Evolutionary conservation across 1,140 invertebrate species (phyloP).

Genomic region (Tetragonula clypearis): DNA sequence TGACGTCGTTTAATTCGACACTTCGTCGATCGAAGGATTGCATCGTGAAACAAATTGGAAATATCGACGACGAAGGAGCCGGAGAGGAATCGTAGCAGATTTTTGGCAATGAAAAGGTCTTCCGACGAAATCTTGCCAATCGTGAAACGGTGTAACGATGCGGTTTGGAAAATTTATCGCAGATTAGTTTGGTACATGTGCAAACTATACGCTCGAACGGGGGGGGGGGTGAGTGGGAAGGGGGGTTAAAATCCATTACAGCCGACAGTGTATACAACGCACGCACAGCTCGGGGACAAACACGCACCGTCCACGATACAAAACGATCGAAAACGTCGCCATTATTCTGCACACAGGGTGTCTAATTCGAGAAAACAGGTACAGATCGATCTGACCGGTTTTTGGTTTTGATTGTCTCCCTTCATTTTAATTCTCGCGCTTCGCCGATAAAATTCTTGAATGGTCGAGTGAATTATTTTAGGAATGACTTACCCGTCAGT

Average conservation of each 20-base stretch:
- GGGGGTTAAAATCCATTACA: slow-evolving; percentile 38
- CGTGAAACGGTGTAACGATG: slow-evolving; percentile 59
- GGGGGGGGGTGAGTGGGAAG: not conserved
- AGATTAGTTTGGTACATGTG: slow-evolving; percentile 59
- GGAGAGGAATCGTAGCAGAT: slow-evolving; percentile 11
- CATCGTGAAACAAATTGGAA: not conserved
- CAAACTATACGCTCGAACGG: slow-evolving; percentile 9
- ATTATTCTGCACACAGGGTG: slow-evolving; percentile 10
- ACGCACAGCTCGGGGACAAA: not conserved
- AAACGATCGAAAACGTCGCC: slow-evolving; percentile 32
- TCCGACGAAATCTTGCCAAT: slow-evolving; percentile 48
- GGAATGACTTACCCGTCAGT: too few relatives aligned
- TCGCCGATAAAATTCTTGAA: not conserved
- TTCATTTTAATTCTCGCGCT: not conserved
- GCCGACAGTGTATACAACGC: not conserved
- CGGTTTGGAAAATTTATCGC: slow-evolving; percentile 50
- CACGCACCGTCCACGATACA: slow-evolving; percentile 13
- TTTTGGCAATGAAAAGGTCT: slow-evolving; percentile 59
- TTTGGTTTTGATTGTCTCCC: not conserved
- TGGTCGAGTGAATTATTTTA: too few relatives aligned
- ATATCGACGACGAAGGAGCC: not conserved
- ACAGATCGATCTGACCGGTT: too few relatives aligned
- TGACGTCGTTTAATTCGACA: slow-evolving; percentile 27
- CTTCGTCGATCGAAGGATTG: not conserved
- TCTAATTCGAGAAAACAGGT: not conserved